Percentiles rank a stretch among this genome's conserved stretches.
phyloP scores from a whole-genome alignment of 2,113 vertebrate genomes.

The Fregetta grallaria region DNA sequence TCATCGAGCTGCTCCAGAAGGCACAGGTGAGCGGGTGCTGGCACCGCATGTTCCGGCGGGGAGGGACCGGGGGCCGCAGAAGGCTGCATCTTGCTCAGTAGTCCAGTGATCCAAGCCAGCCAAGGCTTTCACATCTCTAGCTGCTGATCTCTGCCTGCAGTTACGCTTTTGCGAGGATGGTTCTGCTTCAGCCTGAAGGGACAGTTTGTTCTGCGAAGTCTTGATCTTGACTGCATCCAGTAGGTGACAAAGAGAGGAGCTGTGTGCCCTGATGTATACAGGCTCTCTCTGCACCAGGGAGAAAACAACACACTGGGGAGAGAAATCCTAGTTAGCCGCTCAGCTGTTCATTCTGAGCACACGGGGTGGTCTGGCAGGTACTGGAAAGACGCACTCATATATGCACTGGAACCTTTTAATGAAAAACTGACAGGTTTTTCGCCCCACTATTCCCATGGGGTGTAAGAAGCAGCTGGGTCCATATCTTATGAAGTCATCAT shows the following conservation, averaged over 20 bases:
- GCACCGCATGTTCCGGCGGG: rapidly evolving
- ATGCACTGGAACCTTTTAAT: rapidly evolving
- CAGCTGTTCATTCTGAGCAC: rapidly evolving
- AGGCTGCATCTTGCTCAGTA: rapidly evolving
- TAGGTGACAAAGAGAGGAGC: neutral
- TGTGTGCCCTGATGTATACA: rapidly evolving
- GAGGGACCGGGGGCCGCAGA: rapidly evolving
- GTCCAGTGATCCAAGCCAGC: rapidly evolving
- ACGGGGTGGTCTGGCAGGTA: rapidly evolving
- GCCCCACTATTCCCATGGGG: rapidly evolving
- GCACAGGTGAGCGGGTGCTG: conserved; percentile 79
- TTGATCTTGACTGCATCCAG: rapidly evolving
- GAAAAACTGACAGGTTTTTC: rapidly evolving
- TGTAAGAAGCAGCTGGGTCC: neutral
- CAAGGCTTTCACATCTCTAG: rapidly evolving
- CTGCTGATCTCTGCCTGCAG: neutral
- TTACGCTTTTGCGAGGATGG: rapidly evolving
- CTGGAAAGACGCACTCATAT: neutral
- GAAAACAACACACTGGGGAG: neutral
- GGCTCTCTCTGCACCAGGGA: neutral
- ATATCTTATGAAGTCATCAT: rapidly evolving
- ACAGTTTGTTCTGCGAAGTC: rapidly evolving
- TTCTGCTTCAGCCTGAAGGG: neutral
- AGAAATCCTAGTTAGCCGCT: rapidly evolving
- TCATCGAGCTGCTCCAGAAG: conserved; percentile 91